Evolutionary conservation across 37 sponge, comb jelly and placozoan genomes (phyloP).

Genomic region (Beroe forskalii): DNA sequence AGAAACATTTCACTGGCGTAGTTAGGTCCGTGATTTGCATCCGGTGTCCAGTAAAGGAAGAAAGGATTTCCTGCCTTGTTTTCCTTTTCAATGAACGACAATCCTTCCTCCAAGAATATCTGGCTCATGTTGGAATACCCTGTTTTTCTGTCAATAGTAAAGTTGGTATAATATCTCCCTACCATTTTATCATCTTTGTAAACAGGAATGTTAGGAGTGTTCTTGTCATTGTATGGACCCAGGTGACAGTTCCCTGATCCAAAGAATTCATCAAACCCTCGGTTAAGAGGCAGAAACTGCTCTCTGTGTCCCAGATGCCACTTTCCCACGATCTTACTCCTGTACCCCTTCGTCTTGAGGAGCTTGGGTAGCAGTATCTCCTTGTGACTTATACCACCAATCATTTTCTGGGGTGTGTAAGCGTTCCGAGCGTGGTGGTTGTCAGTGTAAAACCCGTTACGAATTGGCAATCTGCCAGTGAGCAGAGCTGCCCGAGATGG

Average conservation of each 20-base stretch:
- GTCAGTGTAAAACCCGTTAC: constrained; percentile 86
- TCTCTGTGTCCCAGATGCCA: constrained; percentile 69
- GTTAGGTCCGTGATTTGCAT: constrained; percentile 79
- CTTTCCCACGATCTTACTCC: constrained; percentile 82
- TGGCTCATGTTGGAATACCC: constrained; percentile 72
- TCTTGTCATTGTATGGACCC: constrained; percentile 76
- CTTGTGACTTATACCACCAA: constrained; percentile 74
- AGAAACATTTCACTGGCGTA: constrained; percentile 77
- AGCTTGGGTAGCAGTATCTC: constrained; percentile 79
- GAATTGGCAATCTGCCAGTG: constrained; percentile 79
- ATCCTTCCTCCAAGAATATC: constrained; percentile 39
- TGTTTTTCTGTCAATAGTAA: constrained; percentile 69
- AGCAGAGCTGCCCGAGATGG: constrained; percentile 85
- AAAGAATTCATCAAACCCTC: constrained; percentile 88
- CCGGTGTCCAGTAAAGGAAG: constrained; percentile 86
- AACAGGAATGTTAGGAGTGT: constrained; percentile 80
- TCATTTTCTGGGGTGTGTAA: constrained; percentile 72
- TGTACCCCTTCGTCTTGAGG: constrained; percentile 75
- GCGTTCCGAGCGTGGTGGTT: constrained; percentile 83
- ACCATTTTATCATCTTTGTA: constrained; percentile 78
- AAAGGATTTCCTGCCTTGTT: constrained; percentile 69
- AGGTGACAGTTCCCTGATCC: constrained; percentile 87
- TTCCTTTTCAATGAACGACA: constrained; percentile 1
- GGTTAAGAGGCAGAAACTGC: constrained; percentile 77
- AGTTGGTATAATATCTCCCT: constrained; percentile 73